These are phyloP conservation scores for Urocyon cinereoargenteus DNA, from an alignment of 2,797 vertebrate genomes.

Conservation along the genomic window DNA sequence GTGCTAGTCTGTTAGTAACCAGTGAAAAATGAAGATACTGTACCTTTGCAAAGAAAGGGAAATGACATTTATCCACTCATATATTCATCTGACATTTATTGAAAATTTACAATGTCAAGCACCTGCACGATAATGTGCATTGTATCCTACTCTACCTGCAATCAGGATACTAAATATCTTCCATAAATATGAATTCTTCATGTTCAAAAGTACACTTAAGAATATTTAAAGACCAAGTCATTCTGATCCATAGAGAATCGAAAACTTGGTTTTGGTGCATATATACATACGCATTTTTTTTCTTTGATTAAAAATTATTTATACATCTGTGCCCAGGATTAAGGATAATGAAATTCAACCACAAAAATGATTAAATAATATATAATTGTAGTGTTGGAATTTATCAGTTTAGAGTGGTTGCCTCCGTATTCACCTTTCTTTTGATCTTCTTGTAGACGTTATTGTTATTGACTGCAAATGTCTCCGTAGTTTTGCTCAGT, in stretches of 20 bases:
- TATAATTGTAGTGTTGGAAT: conserved; percentile 66
- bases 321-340: conserved; percentile 60
- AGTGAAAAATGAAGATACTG: not conserved
- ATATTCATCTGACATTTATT: not conserved
- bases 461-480: conserved; percentile 76
- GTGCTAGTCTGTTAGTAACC: not conserved
- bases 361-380: conserved; percentile 59
- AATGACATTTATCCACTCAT: not conserved
- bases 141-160: not conserved
- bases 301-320: conserved; percentile 70
- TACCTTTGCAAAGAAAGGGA: conserved; percentile 32
- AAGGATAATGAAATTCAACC: conserved; percentile 73
- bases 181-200: not conserved
- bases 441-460: conserved; percentile 70
- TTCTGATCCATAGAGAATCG: not conserved
- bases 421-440: conserved; percentile 60
- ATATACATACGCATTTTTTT: not conserved
- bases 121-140: not conserved
- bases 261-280: conserved; percentile 1
- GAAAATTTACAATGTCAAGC: not conserved
- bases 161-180: not conserved
- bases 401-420: conserved; percentile 73
- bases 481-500: conserved; percentile 71
- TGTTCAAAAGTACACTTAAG: conserved; percentile 36
- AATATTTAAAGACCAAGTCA: conserved; percentile 41